These are phyloP conservation scores for Bombus picipes DNA, from an alignment of 1,140 invertebrate species.

Conservation along the genomic window DNA sequence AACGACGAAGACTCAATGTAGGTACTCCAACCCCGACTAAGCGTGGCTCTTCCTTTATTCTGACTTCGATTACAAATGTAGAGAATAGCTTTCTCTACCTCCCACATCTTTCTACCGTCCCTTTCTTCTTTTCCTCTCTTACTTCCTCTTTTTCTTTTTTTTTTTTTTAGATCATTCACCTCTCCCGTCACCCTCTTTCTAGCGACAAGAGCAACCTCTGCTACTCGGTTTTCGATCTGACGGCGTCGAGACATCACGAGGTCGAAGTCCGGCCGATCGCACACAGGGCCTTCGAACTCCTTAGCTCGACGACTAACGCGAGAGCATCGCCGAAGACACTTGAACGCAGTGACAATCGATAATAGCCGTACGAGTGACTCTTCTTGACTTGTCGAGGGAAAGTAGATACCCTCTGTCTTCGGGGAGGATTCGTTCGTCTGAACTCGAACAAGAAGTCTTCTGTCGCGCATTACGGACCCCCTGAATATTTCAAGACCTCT, in stretches of 20 bases:
- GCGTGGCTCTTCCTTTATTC: slow-evolving; percentile 70
- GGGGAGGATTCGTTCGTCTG: neutral
- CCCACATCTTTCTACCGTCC: neutral
- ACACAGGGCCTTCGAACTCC: neutral
- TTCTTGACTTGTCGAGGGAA: slow-evolving; percentile 17
- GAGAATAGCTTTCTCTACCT: slow-evolving; percentile 61
- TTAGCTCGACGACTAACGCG: slow-evolving; percentile 8
- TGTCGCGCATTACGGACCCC: neutral
- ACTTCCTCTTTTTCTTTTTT: slow-evolving; percentile 34
- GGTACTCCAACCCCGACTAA: slow-evolving; percentile 49
- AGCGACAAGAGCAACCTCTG: neutral
- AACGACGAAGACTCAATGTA: slow-evolving; percentile 47
- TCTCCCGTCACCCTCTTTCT: neutral
- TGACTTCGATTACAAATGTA: slow-evolving; percentile 76
- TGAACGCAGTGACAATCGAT: slow-evolving; percentile 32
- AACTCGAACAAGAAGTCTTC: neutral
- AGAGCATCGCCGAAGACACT: slow-evolving; percentile 21
- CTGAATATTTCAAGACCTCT: neutral
- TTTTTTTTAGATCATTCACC: slow-evolving; percentile 40
- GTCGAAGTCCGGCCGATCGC: slow-evolving; percentile 36
- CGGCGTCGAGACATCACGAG: slow-evolving; percentile 4
- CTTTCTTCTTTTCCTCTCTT: slow-evolving; percentile 1
- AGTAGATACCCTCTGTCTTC: slow-evolving; percentile 23
- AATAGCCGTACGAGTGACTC: slow-evolving; percentile 38
- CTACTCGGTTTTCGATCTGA: slow-evolving; percentile 20